These are phyloP conservation scores for Dryas iulia DNA, from an alignment of 1,140 invertebrate species.

Conservation along the genomic window DNA sequence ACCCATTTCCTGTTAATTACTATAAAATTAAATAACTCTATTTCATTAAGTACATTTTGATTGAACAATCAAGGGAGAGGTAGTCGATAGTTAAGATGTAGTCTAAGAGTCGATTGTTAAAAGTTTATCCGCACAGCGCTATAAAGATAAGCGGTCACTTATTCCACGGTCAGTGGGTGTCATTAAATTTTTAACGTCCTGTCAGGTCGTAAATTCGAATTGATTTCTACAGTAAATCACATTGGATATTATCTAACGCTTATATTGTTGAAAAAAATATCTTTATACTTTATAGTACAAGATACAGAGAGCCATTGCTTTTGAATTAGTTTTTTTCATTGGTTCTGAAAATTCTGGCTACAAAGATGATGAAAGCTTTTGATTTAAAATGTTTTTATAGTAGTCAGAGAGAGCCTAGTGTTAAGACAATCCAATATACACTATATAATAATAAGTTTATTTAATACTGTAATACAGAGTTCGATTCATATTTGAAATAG, in stretches of 20 bases:
- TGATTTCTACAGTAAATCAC: constrained; percentile 34
- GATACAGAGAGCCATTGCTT: background rate
- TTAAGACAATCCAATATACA: too few relatives aligned
- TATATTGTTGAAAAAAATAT: constrained; percentile 31
- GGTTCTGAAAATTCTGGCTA: background rate
- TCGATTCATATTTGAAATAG: too few relatives aligned
- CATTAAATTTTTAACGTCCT: constrained; percentile 38
- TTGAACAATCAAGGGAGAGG: background rate
- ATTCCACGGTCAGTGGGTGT: constrained; percentile 9
- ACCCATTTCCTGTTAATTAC: background rate
- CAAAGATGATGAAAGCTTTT: background rate
- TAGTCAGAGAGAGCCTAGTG: too few relatives aligned
- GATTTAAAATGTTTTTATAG: too few relatives aligned
- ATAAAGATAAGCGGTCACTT: constrained; percentile 16
- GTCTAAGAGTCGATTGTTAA: background rate
- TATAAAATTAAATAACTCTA: background rate
- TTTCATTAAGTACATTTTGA: background rate
- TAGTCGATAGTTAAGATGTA: background rate
- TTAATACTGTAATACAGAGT: too few relatives aligned
- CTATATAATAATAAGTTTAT: too few relatives aligned
- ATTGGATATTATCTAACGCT: constrained; percentile 20
- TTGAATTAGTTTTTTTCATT: background rate
- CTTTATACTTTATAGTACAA: constrained; percentile 19
- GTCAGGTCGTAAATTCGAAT: constrained; percentile 35
- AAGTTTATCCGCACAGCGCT: background rate